Percentiles rank a stretch among this genome's conserved stretches.
Conservation (phyloP, 2,888 invertebrate genomes). For the Heteromyza rotundicornis region DNA sequence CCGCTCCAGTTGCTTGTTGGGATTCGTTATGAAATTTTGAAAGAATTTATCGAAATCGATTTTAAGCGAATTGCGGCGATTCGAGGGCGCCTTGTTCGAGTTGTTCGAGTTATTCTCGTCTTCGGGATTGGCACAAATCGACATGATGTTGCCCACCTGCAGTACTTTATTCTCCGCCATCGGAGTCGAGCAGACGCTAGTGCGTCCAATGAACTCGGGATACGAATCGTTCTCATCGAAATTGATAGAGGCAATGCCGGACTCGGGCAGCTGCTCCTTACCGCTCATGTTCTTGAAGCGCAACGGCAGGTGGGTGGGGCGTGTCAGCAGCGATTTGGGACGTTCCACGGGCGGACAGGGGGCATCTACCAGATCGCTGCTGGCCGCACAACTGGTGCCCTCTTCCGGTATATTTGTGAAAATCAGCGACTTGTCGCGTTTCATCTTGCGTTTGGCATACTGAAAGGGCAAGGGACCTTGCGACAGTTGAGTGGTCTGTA, state of each 20-base stretch:
- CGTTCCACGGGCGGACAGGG: constrained; percentile 26
- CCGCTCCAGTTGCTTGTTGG: constrained; percentile 52
- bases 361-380: constrained; percentile 16
- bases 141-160: constrained; percentile 75
- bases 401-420: constrained; percentile 87
- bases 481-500: constrained; percentile 53
- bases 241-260: constrained; percentile 63
- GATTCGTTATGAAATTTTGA: constrained; percentile 55
- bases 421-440: constrained; percentile 78
- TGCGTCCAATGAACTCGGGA: constrained; percentile 71
- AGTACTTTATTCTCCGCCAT: constrained; percentile 78
- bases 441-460: constrained; percentile 67
- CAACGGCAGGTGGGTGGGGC: constrained; percentile 68
- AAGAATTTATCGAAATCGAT: constrained; percentile 60
- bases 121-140: constrained; percentile 74
- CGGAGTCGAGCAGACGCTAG: constrained; percentile 80
- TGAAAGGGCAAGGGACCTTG: constrained; percentile 51
- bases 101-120: constrained; percentile 34
- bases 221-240: constrained; percentile 66
- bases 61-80: constrained; percentile 50
- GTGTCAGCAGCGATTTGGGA: constrained; percentile 51
- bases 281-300: constrained; percentile 64
- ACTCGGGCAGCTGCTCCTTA: constrained; percentile 59
- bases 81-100: constrained; percentile 25
- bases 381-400: constrained; percentile 15